Base-by-base conservation (phyloP, 2,113 vertebrate species). In the Haemorhous mexicanus region DNA sequence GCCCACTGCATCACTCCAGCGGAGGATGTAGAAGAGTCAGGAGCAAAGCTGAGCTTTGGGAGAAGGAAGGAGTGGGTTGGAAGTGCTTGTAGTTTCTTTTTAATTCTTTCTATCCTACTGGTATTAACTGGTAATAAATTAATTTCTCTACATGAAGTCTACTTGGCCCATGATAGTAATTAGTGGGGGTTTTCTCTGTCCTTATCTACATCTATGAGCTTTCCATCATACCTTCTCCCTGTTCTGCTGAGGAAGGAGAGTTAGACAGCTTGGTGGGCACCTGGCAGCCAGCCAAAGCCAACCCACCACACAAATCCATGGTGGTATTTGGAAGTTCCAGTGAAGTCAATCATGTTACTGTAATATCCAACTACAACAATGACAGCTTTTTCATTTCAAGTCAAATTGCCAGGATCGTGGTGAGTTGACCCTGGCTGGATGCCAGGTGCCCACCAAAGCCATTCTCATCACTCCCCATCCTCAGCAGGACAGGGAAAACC, bases 1-100 rank as follows among this genome's bases (percentile, higher is more conserved):
- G 43, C 10, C 2, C 7, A 16, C n/a, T 37, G 17, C 15, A 37
- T 20, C 23, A 47, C n/a, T 56, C 16, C 3, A 53, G 21, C 3
- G 1, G 35, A 82, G 21, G 21, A 43, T 15, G 10, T 3, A 50
- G 47, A 83, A 68, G 9, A 50, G 24, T 18, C 16, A 67, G 44
- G 20, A 67, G 15, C 0, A 0, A 77, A 44, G 33, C 33, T 37
- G 37, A 77, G 18, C 33, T 37, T 44, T 61, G 37, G 32, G 44
- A 77, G 27, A 68, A 12, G 27, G 44, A 76, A 22, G 4, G 9
- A 68, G 37, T 12, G 3, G 14, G 11, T 24, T 15, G 6, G 37
- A 68, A 59, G 14, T 32, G 32, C 14, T 44, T 27, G 44, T 23
- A 68, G 27, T 68, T 68, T 59, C 32, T 50, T 44, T 59, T 37